Evolutionary conservation across 2,797 vertebrate species (phyloP).

Genomic region (Heliangelus exortis): DNA sequence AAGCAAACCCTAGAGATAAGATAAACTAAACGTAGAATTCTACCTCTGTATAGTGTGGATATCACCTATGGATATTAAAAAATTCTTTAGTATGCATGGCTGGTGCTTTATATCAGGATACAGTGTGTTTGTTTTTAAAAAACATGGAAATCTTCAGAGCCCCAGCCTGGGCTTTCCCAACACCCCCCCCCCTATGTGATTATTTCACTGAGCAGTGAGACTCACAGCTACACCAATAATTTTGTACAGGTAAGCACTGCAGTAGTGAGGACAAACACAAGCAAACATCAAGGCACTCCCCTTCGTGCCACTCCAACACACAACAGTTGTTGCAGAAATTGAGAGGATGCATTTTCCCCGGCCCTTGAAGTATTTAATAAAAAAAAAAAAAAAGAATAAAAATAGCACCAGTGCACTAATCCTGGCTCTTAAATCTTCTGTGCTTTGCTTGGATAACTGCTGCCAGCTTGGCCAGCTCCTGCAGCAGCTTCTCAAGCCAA

Average conservation of each 20-base stretch:
- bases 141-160: neutral
- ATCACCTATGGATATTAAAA: fast-evolving
- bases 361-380: slow-evolving; percentile 56
- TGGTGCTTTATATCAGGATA: neutral
- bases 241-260: neutral
- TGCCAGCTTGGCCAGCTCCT: slow-evolving; percentile 70
- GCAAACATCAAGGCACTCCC: neutral
- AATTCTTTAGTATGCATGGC: neutral
- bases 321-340: slow-evolving; percentile 22
- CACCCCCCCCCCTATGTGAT: neutral
- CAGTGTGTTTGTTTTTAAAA: neutral
- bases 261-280: neutral
- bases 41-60: neutral
- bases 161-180: neutral
- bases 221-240: neutral
- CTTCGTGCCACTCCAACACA: neutral
- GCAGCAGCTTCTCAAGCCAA: slow-evolving; percentile 68
- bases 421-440: slow-evolving; percentile 72
- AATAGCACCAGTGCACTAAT: slow-evolving; percentile 61
- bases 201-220: neutral
- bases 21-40: neutral
- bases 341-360: slow-evolving; percentile 11
- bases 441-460: slow-evolving; percentile 37
- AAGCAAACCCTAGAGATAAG: neutral
- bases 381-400: slow-evolving; percentile 57